Conservation (phyloP, 92 coral and sea anemone species). For the Chrysogorgia sp. region DNA sequence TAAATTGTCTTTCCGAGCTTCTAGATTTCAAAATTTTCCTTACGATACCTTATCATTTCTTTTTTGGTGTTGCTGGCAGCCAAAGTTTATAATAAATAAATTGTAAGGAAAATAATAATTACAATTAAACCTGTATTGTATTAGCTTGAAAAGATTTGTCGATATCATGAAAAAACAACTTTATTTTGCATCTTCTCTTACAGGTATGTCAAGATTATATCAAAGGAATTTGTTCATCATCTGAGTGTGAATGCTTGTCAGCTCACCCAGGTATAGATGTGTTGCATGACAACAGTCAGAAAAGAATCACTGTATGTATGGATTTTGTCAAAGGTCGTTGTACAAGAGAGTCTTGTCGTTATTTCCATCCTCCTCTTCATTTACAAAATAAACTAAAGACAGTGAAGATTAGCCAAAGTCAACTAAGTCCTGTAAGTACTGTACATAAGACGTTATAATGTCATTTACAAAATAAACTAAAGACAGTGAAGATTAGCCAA, state of each 20-base stretch:
- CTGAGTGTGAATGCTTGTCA: constrained; percentile 80
- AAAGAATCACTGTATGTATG: constrained; percentile 97
- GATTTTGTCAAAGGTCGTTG: constrained; percentile 96
- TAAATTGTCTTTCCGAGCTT: too few species aligned
- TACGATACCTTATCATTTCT: too few species aligned
- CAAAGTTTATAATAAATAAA: too few species aligned
- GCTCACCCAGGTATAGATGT: constrained; percentile 93
- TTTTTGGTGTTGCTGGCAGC: too few species aligned
- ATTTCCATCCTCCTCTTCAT: constrained; percentile 95
- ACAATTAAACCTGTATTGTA: too few species aligned
- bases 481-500: too few species aligned
- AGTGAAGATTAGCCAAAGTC: constrained; percentile 76
- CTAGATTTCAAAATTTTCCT: too few species aligned
- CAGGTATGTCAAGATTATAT: constrained; percentile 95
- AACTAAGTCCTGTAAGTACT: constrained; percentile 47
- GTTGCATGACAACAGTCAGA: constrained; percentile 79
- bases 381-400: constrained; percentile 92
- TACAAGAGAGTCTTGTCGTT: constrained; percentile 90
- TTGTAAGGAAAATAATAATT: too few species aligned
- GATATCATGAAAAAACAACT: too few species aligned
- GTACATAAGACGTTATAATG: too few species aligned
- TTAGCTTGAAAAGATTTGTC: too few species aligned
- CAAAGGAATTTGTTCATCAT: constrained; percentile 87
- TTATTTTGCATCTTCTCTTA: neutral
- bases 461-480: too few species aligned